phyloP scores from a whole-genome alignment of 2,888 invertebrate species.

The Malachius bipustulatus region DNA sequence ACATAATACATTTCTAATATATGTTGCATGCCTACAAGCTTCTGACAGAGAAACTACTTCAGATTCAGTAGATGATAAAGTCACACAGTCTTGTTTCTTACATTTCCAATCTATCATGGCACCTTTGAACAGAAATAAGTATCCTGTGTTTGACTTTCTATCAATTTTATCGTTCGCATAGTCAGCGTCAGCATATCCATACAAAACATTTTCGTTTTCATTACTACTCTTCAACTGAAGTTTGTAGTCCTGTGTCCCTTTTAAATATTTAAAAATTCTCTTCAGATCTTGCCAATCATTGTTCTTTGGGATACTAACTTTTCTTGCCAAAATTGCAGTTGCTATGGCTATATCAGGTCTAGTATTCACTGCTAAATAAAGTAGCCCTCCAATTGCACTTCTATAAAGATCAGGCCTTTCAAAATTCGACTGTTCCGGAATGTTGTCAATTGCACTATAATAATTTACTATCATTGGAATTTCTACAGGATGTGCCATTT shows the following conservation, averaged over 20 bases:
- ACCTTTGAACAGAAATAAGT: constrained; percentile 19
- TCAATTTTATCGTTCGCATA: constrained; percentile 25
- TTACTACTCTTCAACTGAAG: constrained; percentile 12
- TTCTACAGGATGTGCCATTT: too few relatives aligned
- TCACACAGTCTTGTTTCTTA: constrained; percentile 22
- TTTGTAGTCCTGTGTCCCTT: constrained; percentile 16
- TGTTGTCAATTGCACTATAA: too few relatives aligned
- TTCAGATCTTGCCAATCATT: constrained; percentile 24
- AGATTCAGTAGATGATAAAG: constrained; percentile 22
- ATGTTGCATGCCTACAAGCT: constrained; percentile 16
- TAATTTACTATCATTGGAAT: too few relatives aligned
- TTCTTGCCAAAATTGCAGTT: constrained; percentile 22
- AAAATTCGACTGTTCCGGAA: background rate
- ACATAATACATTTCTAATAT: constrained; percentile 14
- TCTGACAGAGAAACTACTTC: constrained; percentile 21
- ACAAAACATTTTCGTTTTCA: constrained; percentile 4
- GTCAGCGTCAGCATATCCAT: constrained; percentile 27
- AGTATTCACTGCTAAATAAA: constrained; percentile 20
- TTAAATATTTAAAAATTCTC: constrained; percentile 21
- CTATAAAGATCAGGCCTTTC: background rate
- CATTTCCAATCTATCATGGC: constrained; percentile 24
- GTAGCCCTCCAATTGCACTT: constrained; percentile 15
- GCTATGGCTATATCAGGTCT: constrained; percentile 23
- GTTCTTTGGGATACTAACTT: constrained; percentile 19
- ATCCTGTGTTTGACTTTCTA: constrained; percentile 27